Percentiles rank a stretch among this genome's conserved stretches.
phyloP scores from a whole-genome alignment of 2,797 vertebrate genomes.

The Tamandua tetradactyla region DNA sequence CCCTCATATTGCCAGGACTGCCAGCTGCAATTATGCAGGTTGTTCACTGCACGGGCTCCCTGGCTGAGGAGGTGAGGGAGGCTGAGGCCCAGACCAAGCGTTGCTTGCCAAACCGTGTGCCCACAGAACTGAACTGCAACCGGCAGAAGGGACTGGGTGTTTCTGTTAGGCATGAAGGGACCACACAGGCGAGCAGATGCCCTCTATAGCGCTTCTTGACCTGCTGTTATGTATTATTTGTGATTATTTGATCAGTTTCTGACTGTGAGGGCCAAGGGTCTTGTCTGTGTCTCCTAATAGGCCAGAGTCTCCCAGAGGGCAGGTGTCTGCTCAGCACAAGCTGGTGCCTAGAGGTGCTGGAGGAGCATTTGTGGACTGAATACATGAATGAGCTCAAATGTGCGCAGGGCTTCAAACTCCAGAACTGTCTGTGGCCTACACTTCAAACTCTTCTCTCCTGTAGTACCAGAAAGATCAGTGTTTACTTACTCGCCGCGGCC shows the following conservation, averaged over 20 bases:
- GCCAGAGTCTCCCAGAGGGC: not conserved
- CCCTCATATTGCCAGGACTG: not conserved
- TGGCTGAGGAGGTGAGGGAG: not conserved
- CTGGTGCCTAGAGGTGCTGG: accelerated
- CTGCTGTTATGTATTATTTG: not conserved
- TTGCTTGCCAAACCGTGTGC: not conserved
- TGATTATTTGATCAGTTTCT: not conserved
- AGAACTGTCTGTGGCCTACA: not conserved
- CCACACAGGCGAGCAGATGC: not conserved
- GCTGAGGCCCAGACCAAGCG: not conserved
- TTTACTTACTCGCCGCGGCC: not conserved
- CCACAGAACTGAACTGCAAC: not conserved
- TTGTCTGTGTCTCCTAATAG: not conserved
- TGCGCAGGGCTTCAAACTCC: not conserved
- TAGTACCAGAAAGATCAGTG: not conserved
- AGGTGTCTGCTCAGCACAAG: not conserved
- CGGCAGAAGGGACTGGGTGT: not conserved
- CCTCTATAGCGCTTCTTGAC: not conserved
- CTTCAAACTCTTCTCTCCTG: not conserved
- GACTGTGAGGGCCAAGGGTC: not conserved
- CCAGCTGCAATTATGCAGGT: not conserved
- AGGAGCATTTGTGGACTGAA: not conserved
- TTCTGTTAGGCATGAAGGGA: not conserved
- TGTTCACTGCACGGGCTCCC: not conserved
- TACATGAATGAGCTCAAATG: not conserved